Conservation (phyloP, 2,888 invertebrate genomes). For the Synanthedon myopaeformis region DNA sequence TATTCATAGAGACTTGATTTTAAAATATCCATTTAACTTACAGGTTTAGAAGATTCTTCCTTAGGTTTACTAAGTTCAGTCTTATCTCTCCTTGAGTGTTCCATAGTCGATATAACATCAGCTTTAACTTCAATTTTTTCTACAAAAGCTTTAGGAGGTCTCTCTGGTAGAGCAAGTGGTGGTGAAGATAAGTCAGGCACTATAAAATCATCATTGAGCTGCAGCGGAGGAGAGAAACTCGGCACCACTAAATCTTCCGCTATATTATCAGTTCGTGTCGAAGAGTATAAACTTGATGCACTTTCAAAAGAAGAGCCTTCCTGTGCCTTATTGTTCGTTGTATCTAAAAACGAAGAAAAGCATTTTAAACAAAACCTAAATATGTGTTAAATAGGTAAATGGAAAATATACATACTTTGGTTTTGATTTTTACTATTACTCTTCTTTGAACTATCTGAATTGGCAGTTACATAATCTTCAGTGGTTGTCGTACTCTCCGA, state of each 20-base stretch:
- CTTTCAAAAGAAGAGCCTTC: constrained; percentile 91
- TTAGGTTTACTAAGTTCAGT: constrained; percentile 53
- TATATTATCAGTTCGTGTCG: constrained; percentile 78
- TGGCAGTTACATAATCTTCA: constrained; percentile 91
- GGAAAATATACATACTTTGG: constrained; percentile 38
- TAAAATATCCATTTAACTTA: constrained; percentile 12
- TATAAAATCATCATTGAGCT: constrained; percentile 61
- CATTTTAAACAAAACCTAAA: constrained; percentile 1
- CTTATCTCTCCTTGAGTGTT: constrained; percentile 57
- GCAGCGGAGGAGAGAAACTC: constrained; percentile 70
- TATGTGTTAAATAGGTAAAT: not conserved
- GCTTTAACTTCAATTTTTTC: constrained; percentile 58
- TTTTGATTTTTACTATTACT: constrained; percentile 62
- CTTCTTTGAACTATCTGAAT: constrained; percentile 78
- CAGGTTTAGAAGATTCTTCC: constrained; percentile 37
- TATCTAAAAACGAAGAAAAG: constrained; percentile 36
- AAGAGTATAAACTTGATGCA: constrained; percentile 83
- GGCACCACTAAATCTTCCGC: constrained; percentile 75
- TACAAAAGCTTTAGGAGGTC: constrained; percentile 35
- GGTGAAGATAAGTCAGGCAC: constrained; percentile 58
- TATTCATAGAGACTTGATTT: not conserved
- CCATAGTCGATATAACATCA: constrained; percentile 40
- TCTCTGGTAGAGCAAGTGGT: constrained; percentile 55
- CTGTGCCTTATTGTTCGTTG: constrained; percentile 70
- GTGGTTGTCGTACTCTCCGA: constrained; percentile 90